Evolutionary conservation across 2,797 vertebrate species (phyloP).

Genomic region (Gymnoscopelus braueri): DNA sequence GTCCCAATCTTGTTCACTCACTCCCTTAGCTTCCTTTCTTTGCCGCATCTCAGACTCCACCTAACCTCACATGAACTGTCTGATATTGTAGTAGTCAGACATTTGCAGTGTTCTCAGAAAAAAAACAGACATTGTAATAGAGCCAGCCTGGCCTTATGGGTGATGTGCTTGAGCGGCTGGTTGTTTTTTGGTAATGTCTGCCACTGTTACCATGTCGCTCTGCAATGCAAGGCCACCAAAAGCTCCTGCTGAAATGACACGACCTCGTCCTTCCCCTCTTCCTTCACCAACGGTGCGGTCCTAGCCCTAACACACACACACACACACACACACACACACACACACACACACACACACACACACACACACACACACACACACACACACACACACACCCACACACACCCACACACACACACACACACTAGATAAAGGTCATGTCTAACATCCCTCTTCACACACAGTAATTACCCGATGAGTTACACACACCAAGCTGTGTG

Average conservation of each 20-base stretch:
- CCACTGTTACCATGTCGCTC: constrained; percentile 38
- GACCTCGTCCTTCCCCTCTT: constrained; percentile 35
- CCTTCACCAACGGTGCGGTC: too few species aligned
- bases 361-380: constrained; percentile 4
- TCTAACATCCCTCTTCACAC: constrained; percentile 41
- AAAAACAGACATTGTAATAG: constrained; percentile 42
- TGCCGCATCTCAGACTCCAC: constrained; percentile 17
- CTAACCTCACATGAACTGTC: constrained; percentile 30
- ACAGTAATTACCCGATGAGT: constrained; percentile 47
- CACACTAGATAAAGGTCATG: constrained; percentile 36
- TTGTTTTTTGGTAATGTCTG: constrained; percentile 58
- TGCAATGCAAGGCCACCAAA: constrained; percentile 54
- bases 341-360: neutral
- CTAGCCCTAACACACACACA: constrained; percentile 9
- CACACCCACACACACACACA: constrained; percentile 9
- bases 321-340: constrained; percentile 11
- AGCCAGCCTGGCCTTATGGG: constrained; percentile 29
- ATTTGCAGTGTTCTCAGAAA: neutral
- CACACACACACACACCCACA: neutral
- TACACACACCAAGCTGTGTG: constrained; percentile 29
- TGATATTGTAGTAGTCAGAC: constrained; percentile 9
- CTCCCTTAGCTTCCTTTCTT: neutral
- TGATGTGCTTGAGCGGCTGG: constrained; percentile 40
- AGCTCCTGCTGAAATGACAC: constrained; percentile 62
- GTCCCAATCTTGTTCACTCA: neutral